Percentiles rank a stretch among this genome's conserved stretches.
phyloP scores from a whole-genome alignment of 2,888 invertebrate genomes.

The Acleris cristana region DNA sequence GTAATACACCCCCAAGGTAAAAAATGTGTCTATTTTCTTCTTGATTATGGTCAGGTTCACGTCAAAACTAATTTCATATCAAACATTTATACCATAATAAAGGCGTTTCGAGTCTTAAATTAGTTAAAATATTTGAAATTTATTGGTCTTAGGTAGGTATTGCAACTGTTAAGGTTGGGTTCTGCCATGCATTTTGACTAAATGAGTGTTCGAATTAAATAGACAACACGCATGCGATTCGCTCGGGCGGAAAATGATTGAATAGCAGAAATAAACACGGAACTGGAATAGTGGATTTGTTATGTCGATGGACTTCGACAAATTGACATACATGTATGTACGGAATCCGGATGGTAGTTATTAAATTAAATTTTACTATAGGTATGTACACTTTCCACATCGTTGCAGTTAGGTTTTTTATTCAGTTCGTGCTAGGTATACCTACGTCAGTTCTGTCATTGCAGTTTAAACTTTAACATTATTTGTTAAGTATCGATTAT shows the following conservation, averaged over 20 bases:
- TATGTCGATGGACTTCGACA: conserved; percentile 5
- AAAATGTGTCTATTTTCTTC: conserved; percentile 15
- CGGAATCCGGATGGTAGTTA: conserved; percentile 7
- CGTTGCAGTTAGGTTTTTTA: conserved; percentile 1
- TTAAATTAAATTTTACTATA: conserved; percentile 9
- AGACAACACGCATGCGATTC: not conserved
- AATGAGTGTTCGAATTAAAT: no score
- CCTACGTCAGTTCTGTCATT: conserved; percentile 57
- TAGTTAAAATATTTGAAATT: not conserved
- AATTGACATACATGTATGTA: conserved; percentile 5
- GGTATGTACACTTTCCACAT: not conserved
- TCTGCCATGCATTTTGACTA: no score
- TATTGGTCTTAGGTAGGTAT: no score
- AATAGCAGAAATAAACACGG: not conserved
- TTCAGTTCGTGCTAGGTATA: conserved; percentile 1
- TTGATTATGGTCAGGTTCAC: not conserved
- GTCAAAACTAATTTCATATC: conserved; percentile 7
- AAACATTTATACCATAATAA: conserved; percentile 12
- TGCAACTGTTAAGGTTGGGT: no score
- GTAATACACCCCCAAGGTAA: not conserved
- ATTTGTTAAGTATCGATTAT: conserved; percentile 41
- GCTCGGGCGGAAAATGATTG: conserved; percentile 6
- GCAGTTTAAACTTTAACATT: conserved; percentile 46
- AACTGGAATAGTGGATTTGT: conserved; percentile 12
- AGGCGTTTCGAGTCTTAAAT: not conserved